Base-by-base conservation (phyloP, 2,113 vertebrate species). In the Nothoprocta perdicaria region DNA sequence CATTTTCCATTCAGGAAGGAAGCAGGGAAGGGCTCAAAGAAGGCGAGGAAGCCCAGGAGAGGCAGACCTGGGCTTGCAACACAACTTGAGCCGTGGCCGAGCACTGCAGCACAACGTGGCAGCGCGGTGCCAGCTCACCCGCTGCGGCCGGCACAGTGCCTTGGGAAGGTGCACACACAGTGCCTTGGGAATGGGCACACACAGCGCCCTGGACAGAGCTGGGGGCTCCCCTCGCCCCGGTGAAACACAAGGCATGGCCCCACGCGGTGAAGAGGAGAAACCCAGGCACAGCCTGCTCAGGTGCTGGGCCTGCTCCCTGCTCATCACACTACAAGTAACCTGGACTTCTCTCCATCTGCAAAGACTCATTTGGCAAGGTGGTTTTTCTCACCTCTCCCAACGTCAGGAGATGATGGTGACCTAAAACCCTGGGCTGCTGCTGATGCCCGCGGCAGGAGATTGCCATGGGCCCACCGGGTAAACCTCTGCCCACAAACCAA, bases 381-480 rank as follows among this genome's bases (percentile, higher is more conserved):
- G 69, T 38, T n/a, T 50, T 50, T 29, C 35, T 82, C 26, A n/a
- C 38, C 52, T 57, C 61, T 72, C 41, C 43, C 61, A 24, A 0
- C 0, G 8, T 33, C 52, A 71, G 43, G 14, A 84, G 63, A 31
- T 62, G 67, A 63, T 33, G 10, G 23, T 11, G 33, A 31, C 3
- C 18, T 26, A 31, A 27, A 35, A 27, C 75, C 29, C 23, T 2
- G 22, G 63, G 55, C 26, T 69, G 45, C 0, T 3, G 75, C 52
- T 0, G 5, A 52, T 55, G 85, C 52, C 65, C 29, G 14, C 23
- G 63, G 58, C 38, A 33, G 63, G 41, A 48, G 75, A 33, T 65
- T n/a, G 7, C 66, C 6, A 8, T 0, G 9, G 66, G 57, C 9
- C 17, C n/a, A 1, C 2, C 1, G 13, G 48, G 66, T n/a, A 79